Evolutionary conservation across 2,888 invertebrate species (phyloP), one percentile per base, ranked within the genome.

Genomic region (Orthosia gothica): DNA sequence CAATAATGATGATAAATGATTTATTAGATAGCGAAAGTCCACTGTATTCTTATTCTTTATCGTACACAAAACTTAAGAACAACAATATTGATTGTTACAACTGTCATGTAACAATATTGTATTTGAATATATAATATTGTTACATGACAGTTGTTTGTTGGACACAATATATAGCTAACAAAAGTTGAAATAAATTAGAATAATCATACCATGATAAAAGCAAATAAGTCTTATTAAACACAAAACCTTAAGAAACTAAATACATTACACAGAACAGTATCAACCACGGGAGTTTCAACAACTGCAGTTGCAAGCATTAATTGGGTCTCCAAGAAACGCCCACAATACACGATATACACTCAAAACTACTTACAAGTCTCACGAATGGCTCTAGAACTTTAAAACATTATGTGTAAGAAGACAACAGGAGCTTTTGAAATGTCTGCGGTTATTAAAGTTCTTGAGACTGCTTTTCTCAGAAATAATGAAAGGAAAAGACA

Each of bases 311-410:
- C 87, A 87, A 72, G 57, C 68, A 82, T 83, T 87, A 85, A 89
- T 86, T 85, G 81, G 80, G 82, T 84, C 76, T 84, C 52, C 45
- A 75, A 87, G 85, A 86, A 85, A 87, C 85, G 74, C 69, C 80
- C 85, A 87, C 89, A 90, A 90, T 88, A 89, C 90, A 84, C 87
- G 86, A 87, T 89, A 86, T 89, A 86, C 47, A 89, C 91, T 91
- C 88, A 89, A 87, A 89, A 91, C 91, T 90, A 90, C 89, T 91
- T 78, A 81, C 83, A 88, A 87, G 86, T 90, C 74, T 70, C 70
- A 54, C 76, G 79, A 88, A 86, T 89, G 85, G 85, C 87, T 87
- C 84, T 68, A 70, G 70, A 87, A 89, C 87, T 89, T 89, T 70
- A 76, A 84, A 86, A 87, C 83, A 83, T 73, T 88, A 84, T 79